phyloP scores from a whole-genome alignment of 2,113 vertebrate genomes.

The Pipa parva region DNA sequence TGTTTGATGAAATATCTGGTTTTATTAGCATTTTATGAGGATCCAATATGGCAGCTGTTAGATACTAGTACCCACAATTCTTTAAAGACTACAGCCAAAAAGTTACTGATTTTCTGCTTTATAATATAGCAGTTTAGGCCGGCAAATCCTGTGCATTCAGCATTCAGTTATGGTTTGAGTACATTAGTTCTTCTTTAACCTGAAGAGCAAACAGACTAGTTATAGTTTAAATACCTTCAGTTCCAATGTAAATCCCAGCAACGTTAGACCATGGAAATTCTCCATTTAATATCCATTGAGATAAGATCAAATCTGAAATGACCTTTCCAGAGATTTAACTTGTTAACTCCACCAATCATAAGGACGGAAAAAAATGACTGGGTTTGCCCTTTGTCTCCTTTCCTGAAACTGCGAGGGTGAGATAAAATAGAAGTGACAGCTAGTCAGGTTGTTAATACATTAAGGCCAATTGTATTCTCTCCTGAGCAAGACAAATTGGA shows the following conservation, averaged over 20 bases:
- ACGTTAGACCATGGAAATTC: neutral
- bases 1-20: no score
- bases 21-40: no score
- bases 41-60: no score
- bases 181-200: no score
- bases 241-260: neutral
- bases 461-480: slow-evolving; percentile 27
- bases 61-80: no score
- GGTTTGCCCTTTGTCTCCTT: neutral
- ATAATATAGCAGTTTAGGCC: no score
- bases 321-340: neutral
- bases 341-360: neutral
- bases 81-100: no score
- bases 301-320: neutral
- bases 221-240: no score
- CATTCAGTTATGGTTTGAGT: no score
- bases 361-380: neutral
- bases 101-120: no score
- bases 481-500: slow-evolving; percentile 34
- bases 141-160: no score
- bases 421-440: slow-evolving; percentile 31
- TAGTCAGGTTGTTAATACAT: slow-evolving; percentile 32
- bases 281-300: neutral
- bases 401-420: neutral
- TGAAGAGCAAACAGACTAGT: no score